A percentile compares a stretch with the other conserved stretches of the same genome.
Conservation (phyloP, 2,888 invertebrate species). For the Eristalinus aeneus region DNA sequence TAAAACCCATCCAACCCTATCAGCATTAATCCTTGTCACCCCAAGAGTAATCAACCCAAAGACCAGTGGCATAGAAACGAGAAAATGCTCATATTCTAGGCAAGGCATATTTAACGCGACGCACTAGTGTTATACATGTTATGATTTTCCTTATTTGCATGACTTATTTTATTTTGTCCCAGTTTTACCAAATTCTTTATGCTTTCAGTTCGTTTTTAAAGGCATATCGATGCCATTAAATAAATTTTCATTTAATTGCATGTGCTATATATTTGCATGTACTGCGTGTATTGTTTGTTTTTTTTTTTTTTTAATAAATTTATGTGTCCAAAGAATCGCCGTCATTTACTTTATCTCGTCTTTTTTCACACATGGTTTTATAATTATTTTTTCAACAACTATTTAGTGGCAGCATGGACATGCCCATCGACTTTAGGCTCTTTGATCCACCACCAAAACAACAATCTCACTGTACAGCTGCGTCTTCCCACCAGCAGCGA, state of each 20-base stretch:
- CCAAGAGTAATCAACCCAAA: slow-evolving; percentile 48
- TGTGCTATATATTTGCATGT: not conserved
- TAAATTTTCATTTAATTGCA: too few relatives aligned
- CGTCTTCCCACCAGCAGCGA: slow-evolving; percentile 68
- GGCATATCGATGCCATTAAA: too few relatives aligned
- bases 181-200: not conserved
- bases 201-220: not conserved
- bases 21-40: slow-evolving; percentile 58
- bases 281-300: not conserved
- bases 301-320: too few relatives aligned
- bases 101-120: slow-evolving; percentile 55
- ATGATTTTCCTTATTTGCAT: not conserved
- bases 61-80: slow-evolving; percentile 44
- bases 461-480: slow-evolving; percentile 73
- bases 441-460: slow-evolving; percentile 79
- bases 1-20: slow-evolving; percentile 49
- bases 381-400: slow-evolving; percentile 10
- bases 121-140: slow-evolving; percentile 40
- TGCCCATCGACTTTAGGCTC: slow-evolving; percentile 79
- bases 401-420: slow-evolving; percentile 77
- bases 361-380: too few relatives aligned
- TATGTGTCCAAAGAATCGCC: too few relatives aligned
- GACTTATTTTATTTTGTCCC: not conserved
- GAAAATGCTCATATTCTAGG: slow-evolving; percentile 51
- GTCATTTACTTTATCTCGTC: too few relatives aligned